A percentile compares a stretch with the other conserved stretches of the same genome.
phyloP scores from a whole-genome alignment of 37 sponge, comb jelly and placozoan genomes.

The Eunapius fragilis region DNA sequence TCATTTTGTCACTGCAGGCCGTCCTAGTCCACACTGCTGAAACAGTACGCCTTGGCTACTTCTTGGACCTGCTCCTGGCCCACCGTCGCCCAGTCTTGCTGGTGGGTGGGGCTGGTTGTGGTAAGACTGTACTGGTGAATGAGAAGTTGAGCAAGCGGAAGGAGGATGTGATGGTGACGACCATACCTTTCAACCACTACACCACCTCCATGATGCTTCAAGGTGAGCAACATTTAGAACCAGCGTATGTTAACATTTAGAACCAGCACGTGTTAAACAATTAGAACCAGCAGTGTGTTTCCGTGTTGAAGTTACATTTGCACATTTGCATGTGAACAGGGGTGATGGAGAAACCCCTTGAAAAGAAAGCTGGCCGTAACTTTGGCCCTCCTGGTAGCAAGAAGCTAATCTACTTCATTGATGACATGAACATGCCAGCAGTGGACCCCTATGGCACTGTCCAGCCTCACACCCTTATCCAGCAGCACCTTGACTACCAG shows the following conservation, averaged over 20 bases:
- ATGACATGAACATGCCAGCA: constrained; percentile 99
- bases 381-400: constrained; percentile 98
- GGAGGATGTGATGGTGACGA: constrained; percentile 81
- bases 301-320: neutral
- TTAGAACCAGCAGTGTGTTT: neutral
- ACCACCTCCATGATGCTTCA: constrained; percentile 98
- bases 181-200: constrained; percentile 99
- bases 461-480: constrained; percentile 95
- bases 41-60: constrained; percentile 86
- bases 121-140: constrained; percentile 97
- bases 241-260: neutral
- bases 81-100: constrained; percentile 95
- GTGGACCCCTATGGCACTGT: constrained; percentile 98
- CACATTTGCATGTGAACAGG: neutral
- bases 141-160: constrained; percentile 72
- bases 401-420: constrained; percentile 97
- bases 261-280: no score
- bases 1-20: constrained; percentile 40
- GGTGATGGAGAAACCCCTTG: constrained; percentile 99
- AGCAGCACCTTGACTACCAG: constrained; percentile 96
- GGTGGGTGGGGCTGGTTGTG: constrained; percentile 97
- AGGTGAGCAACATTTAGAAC: constrained; percentile 1
- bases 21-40: constrained; percentile 96
- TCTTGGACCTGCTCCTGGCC: constrained; percentile 89
- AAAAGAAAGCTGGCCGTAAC: constrained; percentile 98